A percentile compares a stretch with the other conserved stretches of the same genome.
These are phyloP conservation scores for Fragum fragum DNA, from an alignment of 2,888 invertebrate species.

Conservation along the genomic window DNA sequence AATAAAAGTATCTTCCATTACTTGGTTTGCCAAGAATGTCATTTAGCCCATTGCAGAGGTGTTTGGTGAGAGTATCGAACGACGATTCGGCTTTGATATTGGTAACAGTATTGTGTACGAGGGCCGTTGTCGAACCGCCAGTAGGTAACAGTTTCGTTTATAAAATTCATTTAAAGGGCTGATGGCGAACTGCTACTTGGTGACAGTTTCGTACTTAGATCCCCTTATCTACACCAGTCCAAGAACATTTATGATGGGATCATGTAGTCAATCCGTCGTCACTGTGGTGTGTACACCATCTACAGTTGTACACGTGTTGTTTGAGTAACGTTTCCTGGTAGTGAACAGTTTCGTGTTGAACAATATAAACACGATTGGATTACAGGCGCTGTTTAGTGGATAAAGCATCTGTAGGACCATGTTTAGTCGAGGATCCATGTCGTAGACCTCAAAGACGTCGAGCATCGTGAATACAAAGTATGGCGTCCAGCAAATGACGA, in stretches of 20 bases:
- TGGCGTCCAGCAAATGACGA: conserved; percentile 97
- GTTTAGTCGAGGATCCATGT: conserved; percentile 89
- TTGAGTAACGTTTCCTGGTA: conserved; percentile 4
- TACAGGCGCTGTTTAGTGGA: conserved; percentile 96
- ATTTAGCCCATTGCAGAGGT: too few relatives aligned
- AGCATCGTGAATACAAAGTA: conserved; percentile 96
- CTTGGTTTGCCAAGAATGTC: too few relatives aligned
- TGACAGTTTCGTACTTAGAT: too few relatives aligned
- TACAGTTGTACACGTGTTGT: conserved; percentile 14
- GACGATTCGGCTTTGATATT: too few relatives aligned
- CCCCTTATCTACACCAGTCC: neutral
- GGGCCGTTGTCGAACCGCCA: too few relatives aligned
- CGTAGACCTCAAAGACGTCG: conserved; percentile 90
- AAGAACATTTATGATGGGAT: conserved; percentile 14
- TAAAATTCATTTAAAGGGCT: too few relatives aligned
- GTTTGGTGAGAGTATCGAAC: too few relatives aligned
- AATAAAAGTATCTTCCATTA: too few relatives aligned
- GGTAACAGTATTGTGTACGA: too few relatives aligned
- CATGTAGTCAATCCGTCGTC: conserved; percentile 24
- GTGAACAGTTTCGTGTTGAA: conserved; percentile 89
- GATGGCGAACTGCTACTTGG: too few relatives aligned
- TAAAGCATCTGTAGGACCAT: conserved; percentile 96
- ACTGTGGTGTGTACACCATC: conserved; percentile 19
- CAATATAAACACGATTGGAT: conserved; percentile 97
- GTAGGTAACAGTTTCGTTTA: too few relatives aligned